Evolutionary conservation across 92 coral and sea anemone species (phyloP).

Genomic region (Galaxea fascicularis): DNA sequence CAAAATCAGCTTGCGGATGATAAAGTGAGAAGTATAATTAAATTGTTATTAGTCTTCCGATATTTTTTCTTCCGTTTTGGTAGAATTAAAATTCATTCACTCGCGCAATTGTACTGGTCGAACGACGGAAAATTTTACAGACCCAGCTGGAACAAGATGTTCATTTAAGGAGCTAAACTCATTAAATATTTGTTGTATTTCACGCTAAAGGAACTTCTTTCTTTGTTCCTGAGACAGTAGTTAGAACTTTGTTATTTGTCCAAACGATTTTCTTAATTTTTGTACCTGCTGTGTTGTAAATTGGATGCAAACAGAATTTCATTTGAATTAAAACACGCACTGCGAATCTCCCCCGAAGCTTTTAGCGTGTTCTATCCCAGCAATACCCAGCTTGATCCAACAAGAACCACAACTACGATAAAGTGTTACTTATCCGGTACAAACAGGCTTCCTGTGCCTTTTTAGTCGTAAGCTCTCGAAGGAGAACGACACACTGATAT

Average conservation of each 20-base stretch:
- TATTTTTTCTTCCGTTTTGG: background rate
- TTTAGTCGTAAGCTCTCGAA: background rate
- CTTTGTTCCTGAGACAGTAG: background rate
- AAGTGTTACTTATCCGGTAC: background rate
- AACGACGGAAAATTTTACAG: background rate
- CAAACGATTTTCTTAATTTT: background rate
- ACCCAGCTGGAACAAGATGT: conserved; percentile 24
- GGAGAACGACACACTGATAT: background rate
- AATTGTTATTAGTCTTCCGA: conserved; percentile 15
- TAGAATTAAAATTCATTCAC: background rate
- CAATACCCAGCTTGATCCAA: conserved; percentile 21
- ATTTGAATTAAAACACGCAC: conserved; percentile 16
- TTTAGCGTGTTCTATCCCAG: background rate
- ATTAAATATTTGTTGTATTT: background rate
- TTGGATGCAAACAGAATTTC: background rate
- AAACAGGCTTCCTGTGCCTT: background rate
- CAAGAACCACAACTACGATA: conserved; percentile 1
- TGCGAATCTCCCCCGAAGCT: background rate
- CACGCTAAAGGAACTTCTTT: too few species aligned
- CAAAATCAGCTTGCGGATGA: conserved; percentile 8
- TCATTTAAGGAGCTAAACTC: background rate
- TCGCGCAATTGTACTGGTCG: background rate
- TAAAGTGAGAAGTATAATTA: background rate
- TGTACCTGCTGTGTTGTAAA: conserved; percentile 22
- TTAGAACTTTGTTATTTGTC: background rate